Base-by-base conservation (phyloP, 1,140 invertebrate genomes). In the Eumaeus atala region DNA sequence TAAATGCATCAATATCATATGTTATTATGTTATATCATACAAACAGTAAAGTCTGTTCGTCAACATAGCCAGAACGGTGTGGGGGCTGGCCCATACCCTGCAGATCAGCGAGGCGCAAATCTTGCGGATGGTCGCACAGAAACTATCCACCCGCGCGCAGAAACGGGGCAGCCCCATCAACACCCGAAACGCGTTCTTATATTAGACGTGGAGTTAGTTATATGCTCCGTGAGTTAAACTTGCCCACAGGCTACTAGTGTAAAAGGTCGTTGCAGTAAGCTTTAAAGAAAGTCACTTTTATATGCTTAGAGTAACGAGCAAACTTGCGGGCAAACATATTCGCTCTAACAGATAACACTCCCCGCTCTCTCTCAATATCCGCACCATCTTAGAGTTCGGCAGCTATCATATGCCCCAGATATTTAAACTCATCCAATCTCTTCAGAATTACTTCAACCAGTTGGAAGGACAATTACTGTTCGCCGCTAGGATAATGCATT, bases 151-250 rank as follows among this genome's bases (percentile, higher is more conserved):
- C n/a, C n/a, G n/a, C n/a, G 5, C 35, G 33, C n/a, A 34, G 21
- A n/a, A 34, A 11, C 48, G 21, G 33, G 48, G 9, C 18, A 50
- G 21, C 48, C n/a, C n/a, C n/a, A n/a, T n/a, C n/a, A n/a, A n/a
- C n/a, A n/a, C n/a, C n/a, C n/a, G n/a, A n/a, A n/a, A 50, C 28
- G 12, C 21, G 21, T 34, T 50, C 8, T 50, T 50, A 16, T 50
- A 36, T n/a, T 34, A 28, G 14, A 50, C 28, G 16, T 11, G 11
- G 33, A 36, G 33, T n/a, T 3, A 18, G n/a, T 12, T 34, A n/a
- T 50, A 50, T 4, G 11, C 7, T 35, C 21, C 35, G n/a, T 34
- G 10, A 11, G 18, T 33, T 12, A 8, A 50, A 4, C 12, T 33
- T 11, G 10, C 48, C 48, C 48, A 36, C 48, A 36, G 33, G 28